Percentiles rank a stretch among this genome's conserved stretches.
These are phyloP conservation scores for Volucella bombylans DNA, from an alignment of 2,888 invertebrate genomes.

Conservation along the genomic window DNA sequence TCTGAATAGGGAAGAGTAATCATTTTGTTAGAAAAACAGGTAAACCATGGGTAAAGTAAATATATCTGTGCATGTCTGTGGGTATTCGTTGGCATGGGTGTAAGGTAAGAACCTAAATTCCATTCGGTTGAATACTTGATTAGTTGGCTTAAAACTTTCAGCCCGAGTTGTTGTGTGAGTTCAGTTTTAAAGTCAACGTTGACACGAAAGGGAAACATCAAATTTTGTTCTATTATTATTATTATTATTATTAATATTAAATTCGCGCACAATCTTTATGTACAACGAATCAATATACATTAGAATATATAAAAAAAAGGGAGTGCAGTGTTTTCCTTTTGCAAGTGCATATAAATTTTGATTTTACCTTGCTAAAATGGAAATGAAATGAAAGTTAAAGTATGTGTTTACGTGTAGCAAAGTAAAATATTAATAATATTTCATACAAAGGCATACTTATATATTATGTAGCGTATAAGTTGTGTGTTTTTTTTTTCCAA, in stretches of 20 bases:
- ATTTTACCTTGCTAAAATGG: conserved; percentile 30
- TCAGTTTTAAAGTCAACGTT: conserved; percentile 49
- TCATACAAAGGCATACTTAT: conserved; percentile 20
- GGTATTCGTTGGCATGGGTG: conserved; percentile 60
- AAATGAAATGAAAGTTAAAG: conserved; percentile 54
- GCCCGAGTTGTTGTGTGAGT: conserved; percentile 69
- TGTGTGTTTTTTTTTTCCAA: conserved; percentile 46
- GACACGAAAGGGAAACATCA: conserved; percentile 40
- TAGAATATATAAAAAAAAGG: conserved; percentile 2
- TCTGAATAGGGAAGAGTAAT: conserved; percentile 54
- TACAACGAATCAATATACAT: too few relatives aligned
- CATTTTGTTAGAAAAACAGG: conserved; percentile 57
- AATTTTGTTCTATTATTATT: not conserved
- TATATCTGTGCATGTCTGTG: conserved; percentile 55
- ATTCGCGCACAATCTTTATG: not conserved
- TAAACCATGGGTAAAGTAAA: conserved; percentile 57
- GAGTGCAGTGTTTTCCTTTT: conserved; percentile 6
- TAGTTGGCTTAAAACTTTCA: conserved; percentile 75
- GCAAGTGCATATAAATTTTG: conserved; percentile 41
- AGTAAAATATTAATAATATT: conserved; percentile 13
- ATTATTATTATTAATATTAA: not conserved
- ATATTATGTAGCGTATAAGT: conserved; percentile 29
- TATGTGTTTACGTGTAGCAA: conserved; percentile 68
- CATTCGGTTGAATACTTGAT: conserved; percentile 73
- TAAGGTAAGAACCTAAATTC: conserved; percentile 73